Evolutionary conservation across 2,113 vertebrate species (phyloP), one percentile per base, ranked within the genome.

Genomic region (Spilogale gracilis): DNA sequence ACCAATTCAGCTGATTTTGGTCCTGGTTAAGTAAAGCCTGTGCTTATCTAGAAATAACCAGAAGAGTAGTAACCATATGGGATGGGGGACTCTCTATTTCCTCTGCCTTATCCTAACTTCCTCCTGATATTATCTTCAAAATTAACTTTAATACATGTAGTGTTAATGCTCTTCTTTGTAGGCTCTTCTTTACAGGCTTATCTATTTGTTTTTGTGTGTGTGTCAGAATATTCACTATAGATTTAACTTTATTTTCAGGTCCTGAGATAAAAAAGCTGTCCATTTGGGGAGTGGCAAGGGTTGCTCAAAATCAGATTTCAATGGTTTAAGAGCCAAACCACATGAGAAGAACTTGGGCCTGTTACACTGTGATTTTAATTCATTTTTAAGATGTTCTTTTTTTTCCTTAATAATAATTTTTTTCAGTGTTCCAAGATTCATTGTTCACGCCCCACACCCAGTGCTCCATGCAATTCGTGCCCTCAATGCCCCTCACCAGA

Each of bases 301-400:
- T 58, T 92, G 32, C 52, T 93, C 11, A 91, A 83, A 97, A 93
- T 97, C 61, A 54, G 13, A 96, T 80, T 85, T 94, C 69, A 94
- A 16, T 32, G 52, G 61, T 21, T 80, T 16, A 89, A 88, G 71
- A 79, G 80, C 82, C 67, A 95, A 97, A 86, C 48, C 89, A 94
- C 63, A 86, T 90, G 45, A 96, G 50, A 96, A 93, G 79, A 82
- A 83, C 25, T 61, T 74, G 50, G 43, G 48, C 38, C 86, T 88
- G 69, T 83, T 92, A 92, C 27, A 95, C 60, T 87, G 67, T 92
- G 67, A 52, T 95, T 95, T 96, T 95, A 84, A 98, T 95, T 96
- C 83, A 86, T 43, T 97, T 95, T 78, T 86, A 85, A 54, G 52
- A 54, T 54, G 52, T 54, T 54, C 38, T 38, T 61, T 61, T 61